A percentile compares a stretch with the other conserved stretches of the same genome.
Evolutionary conservation across 2,113 vertebrate species (phyloP).

Genomic region (Calyptomena viridis): DNA sequence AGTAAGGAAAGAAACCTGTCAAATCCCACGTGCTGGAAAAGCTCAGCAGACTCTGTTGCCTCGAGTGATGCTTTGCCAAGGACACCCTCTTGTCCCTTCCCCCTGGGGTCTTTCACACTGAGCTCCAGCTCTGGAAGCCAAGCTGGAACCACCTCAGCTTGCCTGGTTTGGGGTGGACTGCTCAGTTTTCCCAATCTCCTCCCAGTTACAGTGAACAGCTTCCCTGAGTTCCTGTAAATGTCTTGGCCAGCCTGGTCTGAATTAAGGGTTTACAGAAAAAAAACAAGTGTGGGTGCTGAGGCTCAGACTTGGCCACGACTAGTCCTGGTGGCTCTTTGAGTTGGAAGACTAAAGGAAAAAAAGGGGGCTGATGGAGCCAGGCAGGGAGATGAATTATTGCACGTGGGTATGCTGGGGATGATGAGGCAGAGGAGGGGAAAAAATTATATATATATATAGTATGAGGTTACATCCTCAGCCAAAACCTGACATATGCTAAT

Average conservation of each 20-base stretch:
- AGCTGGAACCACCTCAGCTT: neutral
- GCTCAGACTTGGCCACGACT: neutral
- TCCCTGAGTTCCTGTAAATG: neutral
- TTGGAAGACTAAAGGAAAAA: neutral
- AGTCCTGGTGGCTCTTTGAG: neutral
- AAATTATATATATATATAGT: neutral
- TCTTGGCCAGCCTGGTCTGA: neutral
- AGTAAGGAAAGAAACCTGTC: neutral
- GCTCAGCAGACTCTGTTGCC: neutral
- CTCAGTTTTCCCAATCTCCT: neutral
- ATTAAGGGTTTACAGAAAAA: neutral
- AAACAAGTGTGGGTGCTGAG: neutral
- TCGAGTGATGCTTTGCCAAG: neutral
- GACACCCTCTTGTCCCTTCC: slow-evolving; percentile 9
- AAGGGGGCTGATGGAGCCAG: neutral
- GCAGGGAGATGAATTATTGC: neutral
- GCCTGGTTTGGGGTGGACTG: neutral
- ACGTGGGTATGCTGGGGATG: neutral
- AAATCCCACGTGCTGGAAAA: neutral
- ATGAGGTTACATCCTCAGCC: neutral
- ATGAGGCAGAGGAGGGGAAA: neutral
- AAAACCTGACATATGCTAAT: neutral
- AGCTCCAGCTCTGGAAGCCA: slow-evolving; percentile 2
- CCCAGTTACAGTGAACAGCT: neutral
- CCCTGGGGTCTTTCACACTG: neutral